These are phyloP conservation scores for Cyprinus carpio DNA, from an alignment of 2,113 vertebrate species.

Conservation along the genomic window DNA sequence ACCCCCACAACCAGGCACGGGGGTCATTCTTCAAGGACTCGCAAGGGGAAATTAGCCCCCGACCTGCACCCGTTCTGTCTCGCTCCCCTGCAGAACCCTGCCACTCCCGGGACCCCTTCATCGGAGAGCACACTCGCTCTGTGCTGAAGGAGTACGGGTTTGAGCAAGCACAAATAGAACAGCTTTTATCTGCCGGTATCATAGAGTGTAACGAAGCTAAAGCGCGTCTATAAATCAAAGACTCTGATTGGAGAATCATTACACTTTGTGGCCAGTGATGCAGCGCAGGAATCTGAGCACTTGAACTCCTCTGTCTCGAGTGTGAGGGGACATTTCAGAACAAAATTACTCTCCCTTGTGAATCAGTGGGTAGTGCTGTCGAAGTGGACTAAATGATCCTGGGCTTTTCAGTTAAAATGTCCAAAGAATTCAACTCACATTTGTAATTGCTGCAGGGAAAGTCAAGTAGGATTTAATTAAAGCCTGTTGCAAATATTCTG, in stretches of 20 bases:
- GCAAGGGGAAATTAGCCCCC: constrained; percentile 79
- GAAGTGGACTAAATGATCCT: not conserved
- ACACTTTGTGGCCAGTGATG: not conserved
- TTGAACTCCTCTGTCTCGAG: not conserved
- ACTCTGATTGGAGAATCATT: not conserved
- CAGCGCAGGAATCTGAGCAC: not conserved
- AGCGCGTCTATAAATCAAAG: constrained; percentile 67
- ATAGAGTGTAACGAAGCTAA: constrained; percentile 70
- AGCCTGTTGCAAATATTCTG: not conserved
- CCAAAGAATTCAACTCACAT: not conserved
- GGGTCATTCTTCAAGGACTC: constrained; percentile 82
- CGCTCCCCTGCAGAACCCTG: constrained; percentile 83
- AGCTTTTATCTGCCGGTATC: constrained; percentile 73
- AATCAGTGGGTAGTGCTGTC: not conserved
- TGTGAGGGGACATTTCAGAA: not conserved
- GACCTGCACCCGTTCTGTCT: constrained; percentile 86
- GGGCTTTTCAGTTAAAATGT: not conserved
- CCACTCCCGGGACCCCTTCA: constrained; percentile 70
- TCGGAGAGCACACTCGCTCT: constrained; percentile 86
- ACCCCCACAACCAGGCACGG: constrained; percentile 84
- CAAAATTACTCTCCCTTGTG: constrained; percentile 1
- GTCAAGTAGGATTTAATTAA: constrained; percentile 17
- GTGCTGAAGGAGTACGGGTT: constrained; percentile 85
- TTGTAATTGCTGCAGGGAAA: constrained; percentile 7
- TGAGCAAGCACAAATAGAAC: constrained; percentile 74